A percentile compares a stretch with the other conserved stretches of the same genome.
Evolutionary conservation across 92 coral and sea anemone genomes (phyloP).

Genomic region (Scolanthus callimorphus): DNA sequence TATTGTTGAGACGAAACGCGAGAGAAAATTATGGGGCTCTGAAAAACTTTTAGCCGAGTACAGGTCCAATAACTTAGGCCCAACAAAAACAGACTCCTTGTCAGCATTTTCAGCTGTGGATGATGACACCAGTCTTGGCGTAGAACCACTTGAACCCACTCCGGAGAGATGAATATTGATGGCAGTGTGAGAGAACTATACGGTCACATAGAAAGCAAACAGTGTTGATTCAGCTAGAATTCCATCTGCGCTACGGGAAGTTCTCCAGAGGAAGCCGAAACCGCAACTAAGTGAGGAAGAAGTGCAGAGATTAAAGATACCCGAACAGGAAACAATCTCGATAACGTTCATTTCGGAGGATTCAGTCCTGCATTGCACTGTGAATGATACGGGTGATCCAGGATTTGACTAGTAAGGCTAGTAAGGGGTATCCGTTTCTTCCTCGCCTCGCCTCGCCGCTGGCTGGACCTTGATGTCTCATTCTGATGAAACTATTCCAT

Average conservation of each 20-base stretch:
- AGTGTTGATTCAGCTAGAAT: background rate
- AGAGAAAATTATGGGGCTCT: constrained; percentile 8
- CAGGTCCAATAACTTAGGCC: background rate
- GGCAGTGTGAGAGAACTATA: background rate
- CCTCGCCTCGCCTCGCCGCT: too few relatives aligned
- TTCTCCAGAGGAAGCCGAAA: constrained; percentile 6
- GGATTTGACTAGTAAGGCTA: background rate
- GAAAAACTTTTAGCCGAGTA: background rate
- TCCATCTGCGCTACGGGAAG: background rate
- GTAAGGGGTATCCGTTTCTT: too few relatives aligned
- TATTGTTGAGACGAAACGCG: background rate
- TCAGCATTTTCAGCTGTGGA: background rate
- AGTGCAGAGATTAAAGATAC: background rate
- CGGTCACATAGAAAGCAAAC: background rate
- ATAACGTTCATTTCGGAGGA: constrained; percentile 4
- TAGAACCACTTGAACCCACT: constrained; percentile 4
- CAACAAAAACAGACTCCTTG: background rate
- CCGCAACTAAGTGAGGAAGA: constrained; percentile 4
- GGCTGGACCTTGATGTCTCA: too few relatives aligned
- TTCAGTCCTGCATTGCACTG: background rate
- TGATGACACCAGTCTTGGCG: constrained; percentile 4
- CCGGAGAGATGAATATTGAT: background rate
- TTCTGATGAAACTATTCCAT: too few relatives aligned
- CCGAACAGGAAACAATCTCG: background rate
- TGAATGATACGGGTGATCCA: background rate